These are phyloP conservation scores for Macrotus californicus DNA, from an alignment of 2,113 vertebrate genomes.

Conservation along the genomic window DNA sequence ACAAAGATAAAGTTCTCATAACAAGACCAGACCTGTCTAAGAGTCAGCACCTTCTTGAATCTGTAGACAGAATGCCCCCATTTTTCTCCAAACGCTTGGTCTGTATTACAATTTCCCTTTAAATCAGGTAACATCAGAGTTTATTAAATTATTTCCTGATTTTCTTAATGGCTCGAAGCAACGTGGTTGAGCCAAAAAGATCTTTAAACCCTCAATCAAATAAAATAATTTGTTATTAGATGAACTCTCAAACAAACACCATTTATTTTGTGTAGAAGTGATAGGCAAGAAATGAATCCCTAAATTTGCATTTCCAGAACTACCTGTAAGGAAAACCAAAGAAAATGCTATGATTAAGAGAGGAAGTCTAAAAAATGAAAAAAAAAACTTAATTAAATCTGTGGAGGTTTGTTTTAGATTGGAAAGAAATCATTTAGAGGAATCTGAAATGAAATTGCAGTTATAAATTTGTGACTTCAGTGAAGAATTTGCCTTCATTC, in stretches of 20 bases:
- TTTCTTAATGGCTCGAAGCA: neutral
- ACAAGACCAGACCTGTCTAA: neutral
- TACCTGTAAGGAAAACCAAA: neutral
- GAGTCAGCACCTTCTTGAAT: neutral
- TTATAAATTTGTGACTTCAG: constrained; percentile 39
- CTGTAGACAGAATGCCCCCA: neutral
- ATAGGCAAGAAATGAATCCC: neutral
- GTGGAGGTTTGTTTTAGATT: neutral
- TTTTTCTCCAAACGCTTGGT: neutral
- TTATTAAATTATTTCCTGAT: neutral
- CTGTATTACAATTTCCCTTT: neutral
- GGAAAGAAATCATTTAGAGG: neutral
- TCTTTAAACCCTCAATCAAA: neutral
- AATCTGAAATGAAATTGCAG: constrained; percentile 29
- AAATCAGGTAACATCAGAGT: neutral
- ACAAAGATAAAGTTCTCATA: neutral
- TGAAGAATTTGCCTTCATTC: constrained; percentile 35
- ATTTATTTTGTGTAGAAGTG: neutral
- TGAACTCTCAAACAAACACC: neutral
- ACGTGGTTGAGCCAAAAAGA: neutral
- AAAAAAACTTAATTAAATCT: neutral
- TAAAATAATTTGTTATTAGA: neutral
- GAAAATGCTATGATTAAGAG: neutral
- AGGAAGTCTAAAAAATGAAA: neutral
- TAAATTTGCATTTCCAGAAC: neutral